Conservation (phyloP, 64 coral and sea anemone genomes). For the Pocillopora verrucosa region DNA sequence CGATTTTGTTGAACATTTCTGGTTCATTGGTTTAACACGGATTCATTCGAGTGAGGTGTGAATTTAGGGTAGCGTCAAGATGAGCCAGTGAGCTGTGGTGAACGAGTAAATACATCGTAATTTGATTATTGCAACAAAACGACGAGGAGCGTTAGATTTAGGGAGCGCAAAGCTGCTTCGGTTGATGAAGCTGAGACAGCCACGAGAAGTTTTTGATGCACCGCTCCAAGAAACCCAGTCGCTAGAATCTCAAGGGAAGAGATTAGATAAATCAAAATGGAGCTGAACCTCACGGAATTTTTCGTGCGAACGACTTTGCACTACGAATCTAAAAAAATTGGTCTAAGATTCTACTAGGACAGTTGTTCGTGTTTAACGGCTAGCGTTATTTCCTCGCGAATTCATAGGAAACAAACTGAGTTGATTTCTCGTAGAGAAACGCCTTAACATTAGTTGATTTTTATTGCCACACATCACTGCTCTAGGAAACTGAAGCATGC, state of each 20-base stretch:
- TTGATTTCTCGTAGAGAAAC: neutral
- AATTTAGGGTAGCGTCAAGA: constrained; percentile 12
- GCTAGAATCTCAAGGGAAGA: neutral
- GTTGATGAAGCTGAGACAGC: neutral
- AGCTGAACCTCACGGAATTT: constrained; percentile 15
- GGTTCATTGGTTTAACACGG: constrained; percentile 71
- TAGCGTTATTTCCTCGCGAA: neutral
- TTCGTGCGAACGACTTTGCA: neutral
- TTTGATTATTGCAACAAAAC: constrained; percentile 22
- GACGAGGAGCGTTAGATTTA: neutral
- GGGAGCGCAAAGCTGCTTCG: neutral
- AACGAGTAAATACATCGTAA: neutral
- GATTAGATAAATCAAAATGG: neutral
- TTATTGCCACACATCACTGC: constrained; percentile 21
- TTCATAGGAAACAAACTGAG: neutral
- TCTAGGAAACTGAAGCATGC: constrained; percentile 23
- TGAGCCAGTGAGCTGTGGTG: constrained; percentile 31
- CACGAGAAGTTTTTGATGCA: neutral
- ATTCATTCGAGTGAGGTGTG: constrained; percentile 71
- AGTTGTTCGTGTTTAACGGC: neutral
- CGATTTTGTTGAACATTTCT: constrained; percentile 75
- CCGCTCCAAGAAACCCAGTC: neutral
- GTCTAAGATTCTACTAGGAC: neutral
- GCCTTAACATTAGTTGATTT: neutral
- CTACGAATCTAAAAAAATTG: neutral